These are phyloP conservation scores for Torymus tubicola DNA, from an alignment of 2,888 invertebrate species.

Conservation along the genomic window DNA sequence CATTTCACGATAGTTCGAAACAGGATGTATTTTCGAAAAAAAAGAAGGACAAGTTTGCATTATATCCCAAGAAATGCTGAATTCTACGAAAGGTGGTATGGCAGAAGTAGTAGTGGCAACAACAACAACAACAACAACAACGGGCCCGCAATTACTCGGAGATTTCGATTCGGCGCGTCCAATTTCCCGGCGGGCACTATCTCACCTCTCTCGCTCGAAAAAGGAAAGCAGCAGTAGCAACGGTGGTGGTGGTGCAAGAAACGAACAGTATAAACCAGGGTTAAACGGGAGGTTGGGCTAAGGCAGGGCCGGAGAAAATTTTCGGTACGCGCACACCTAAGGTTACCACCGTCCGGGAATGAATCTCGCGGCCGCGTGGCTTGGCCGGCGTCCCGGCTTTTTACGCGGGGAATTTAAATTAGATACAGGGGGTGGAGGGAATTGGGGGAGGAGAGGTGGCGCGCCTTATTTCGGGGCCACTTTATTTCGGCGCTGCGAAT, in stretches of 20 bases:
- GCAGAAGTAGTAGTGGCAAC: no score
- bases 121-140: no score
- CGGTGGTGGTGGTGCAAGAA: no score
- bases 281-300: conserved; percentile 10
- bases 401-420: conserved; percentile 72
- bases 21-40: no score
- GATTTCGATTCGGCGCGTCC: conserved; percentile 28
- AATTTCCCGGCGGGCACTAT: conserved; percentile 13
- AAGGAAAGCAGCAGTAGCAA: not conserved
- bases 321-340: not conserved
- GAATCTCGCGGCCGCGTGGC: conserved; percentile 75
- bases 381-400: conserved; percentile 70
- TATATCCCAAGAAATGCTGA: no score
- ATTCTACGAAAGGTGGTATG: no score
- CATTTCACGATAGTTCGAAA: not conserved
- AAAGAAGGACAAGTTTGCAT: no score
- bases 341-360: conserved; percentile 64
- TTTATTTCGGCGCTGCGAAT: conserved; percentile 45
- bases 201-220: not conserved
- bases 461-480: conserved; percentile 48
- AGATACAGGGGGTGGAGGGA: conserved; percentile 67
- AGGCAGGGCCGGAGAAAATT: not conserved
- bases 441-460: not conserved
- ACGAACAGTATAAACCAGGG: conserved; percentile 12
- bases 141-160: not conserved